These are phyloP conservation scores for Aleiodes leptofemur DNA, from an alignment of 2,888 invertebrate genomes.

Conservation along the genomic window DNA sequence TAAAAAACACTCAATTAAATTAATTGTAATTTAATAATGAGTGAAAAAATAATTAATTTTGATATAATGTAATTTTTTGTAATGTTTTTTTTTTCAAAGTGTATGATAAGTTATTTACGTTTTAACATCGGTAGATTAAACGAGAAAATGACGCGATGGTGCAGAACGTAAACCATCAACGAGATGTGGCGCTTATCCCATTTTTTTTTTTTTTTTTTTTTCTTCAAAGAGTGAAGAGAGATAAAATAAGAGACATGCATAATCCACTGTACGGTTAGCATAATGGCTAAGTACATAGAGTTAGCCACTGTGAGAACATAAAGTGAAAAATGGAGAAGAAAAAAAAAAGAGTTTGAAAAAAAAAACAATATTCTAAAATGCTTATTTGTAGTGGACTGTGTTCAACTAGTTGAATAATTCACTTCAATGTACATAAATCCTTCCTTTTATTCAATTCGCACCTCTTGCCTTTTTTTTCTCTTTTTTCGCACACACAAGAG, in stretches of 20 bases:
- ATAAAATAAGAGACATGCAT: conserved; percentile 49
- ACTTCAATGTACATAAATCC: conserved; percentile 10
- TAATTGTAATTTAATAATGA: conserved; percentile 5
- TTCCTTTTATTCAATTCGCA: conserved; percentile 1
- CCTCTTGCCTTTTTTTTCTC: not conserved
- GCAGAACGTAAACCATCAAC: conserved; percentile 43
- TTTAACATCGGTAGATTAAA: conserved; percentile 46
- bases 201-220: conserved; percentile 28
- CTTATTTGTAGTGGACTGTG: conserved; percentile 13
- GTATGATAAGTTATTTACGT: conserved; percentile 43
- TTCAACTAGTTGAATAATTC: conserved; percentile 7
- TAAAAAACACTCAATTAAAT: too few relatives aligned
- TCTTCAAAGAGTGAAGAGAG: conserved; percentile 31
- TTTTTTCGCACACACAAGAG: not conserved
- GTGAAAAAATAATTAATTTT: conserved; percentile 13
- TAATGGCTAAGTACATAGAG: conserved; percentile 51
- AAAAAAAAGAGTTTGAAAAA: conserved; percentile 16
- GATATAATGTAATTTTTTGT: conserved; percentile 1
- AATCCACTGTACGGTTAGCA: conserved; percentile 44
- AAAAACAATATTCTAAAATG: conserved; percentile 16
- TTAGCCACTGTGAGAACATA: conserved; percentile 22
- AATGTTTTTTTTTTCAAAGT: conserved; percentile 3
- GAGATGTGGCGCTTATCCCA: conserved; percentile 28
- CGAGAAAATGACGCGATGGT: conserved; percentile 48
- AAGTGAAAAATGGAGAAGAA: conserved; percentile 16